These are phyloP conservation scores for Stenolophus ochropezus DNA, from an alignment of 2,888 invertebrate species.

Conservation along the genomic window DNA sequence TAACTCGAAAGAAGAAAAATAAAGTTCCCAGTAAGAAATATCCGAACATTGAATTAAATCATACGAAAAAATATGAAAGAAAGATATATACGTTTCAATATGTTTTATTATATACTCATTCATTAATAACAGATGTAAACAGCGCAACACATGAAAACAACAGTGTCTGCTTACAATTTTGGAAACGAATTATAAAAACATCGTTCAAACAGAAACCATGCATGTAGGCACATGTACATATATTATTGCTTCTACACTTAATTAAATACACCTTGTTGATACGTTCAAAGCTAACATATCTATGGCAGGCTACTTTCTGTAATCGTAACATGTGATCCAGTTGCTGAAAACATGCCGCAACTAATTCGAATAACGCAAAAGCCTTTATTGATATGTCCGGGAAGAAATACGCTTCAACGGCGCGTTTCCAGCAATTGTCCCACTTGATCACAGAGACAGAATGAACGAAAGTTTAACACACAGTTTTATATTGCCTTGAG, in stretches of 20 bases:
- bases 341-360: slow-evolving; percentile 12
- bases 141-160: slow-evolving; percentile 60
- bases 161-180: slow-evolving; percentile 61
- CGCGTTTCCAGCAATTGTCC: slow-evolving; percentile 1
- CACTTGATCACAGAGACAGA: slow-evolving; percentile 35
- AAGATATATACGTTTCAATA: slow-evolving; percentile 2
- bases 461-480: slow-evolving; percentile 54
- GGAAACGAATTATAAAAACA: slow-evolving; percentile 68
- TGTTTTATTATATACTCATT: slow-evolving; percentile 52
- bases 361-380: slow-evolving; percentile 25
- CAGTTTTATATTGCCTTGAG: slow-evolving; percentile 59
- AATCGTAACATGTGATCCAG: slow-evolving; percentile 4
- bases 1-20: not conserved
- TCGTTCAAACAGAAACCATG: slow-evolving; percentile 67
- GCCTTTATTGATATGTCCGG: slow-evolving; percentile 32
- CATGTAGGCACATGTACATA: slow-evolving; percentile 69
- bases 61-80: no score
- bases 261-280: slow-evolving; percentile 58
- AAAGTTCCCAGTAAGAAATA: not conserved
- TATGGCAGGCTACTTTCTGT: slow-evolving; percentile 59
- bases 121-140: slow-evolving; percentile 60
- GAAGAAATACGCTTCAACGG: slow-evolving; percentile 25
- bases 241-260: slow-evolving; percentile 68
- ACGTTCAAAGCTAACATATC: slow-evolving; percentile 61
- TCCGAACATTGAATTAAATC: no score